phyloP scores from a whole-genome alignment of 2,113 vertebrate genomes.

The Brachypteracias leptosomus region DNA sequence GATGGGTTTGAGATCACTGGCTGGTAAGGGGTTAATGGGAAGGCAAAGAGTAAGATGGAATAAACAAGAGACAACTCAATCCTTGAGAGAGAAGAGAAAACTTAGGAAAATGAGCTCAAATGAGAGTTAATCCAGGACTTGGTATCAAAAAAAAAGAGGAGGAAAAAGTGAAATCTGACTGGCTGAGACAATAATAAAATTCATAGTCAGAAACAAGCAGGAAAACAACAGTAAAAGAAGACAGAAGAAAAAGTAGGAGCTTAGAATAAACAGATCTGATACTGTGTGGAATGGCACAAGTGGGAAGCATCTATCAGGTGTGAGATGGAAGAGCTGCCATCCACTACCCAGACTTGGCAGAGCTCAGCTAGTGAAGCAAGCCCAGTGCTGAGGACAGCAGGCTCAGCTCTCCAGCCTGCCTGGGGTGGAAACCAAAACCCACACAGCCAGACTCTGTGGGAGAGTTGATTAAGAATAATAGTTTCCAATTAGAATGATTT shows the following conservation, averaged over 20 bases:
- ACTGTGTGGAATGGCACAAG: background rate
- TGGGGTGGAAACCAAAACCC: background rate
- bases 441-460: fast-evolving
- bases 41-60: background rate
- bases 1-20: background rate
- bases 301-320: background rate
- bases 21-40: background rate
- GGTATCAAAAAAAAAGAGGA: background rate
- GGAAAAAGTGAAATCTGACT: background rate
- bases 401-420: background rate
- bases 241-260: background rate
- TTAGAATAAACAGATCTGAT: background rate
- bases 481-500: background rate
- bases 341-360: background rate
- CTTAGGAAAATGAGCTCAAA: background rate
- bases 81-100: background rate
- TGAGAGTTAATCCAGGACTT: background rate
- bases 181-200: background rate
- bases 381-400: background rate
- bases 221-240: background rate
- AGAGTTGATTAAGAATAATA: background rate
- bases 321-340: background rate
- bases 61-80: background rate
- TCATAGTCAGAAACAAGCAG: background rate
- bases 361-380: background rate